These are phyloP conservation scores for Xiphydria camelus DNA, from an alignment of 2,888 invertebrate species.

Conservation along the genomic window DNA sequence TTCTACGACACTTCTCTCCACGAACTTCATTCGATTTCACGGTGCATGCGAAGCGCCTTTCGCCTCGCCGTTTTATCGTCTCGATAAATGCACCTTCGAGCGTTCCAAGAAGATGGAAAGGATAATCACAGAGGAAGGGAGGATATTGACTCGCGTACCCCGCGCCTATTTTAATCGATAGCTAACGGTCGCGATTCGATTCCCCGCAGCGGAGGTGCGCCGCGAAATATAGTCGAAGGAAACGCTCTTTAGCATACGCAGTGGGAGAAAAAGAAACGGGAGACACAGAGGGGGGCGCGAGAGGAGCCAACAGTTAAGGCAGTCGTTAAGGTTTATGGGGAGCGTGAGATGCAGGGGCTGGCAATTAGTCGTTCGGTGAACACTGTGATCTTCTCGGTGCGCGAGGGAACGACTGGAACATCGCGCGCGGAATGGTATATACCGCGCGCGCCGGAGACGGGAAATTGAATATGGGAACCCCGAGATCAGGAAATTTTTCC, in stretches of 20 bases:
- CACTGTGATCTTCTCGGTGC: slow-evolving; percentile 51
- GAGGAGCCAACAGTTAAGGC: slow-evolving; percentile 46
- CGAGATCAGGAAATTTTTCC: too few relatives aligned
- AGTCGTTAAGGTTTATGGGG: slow-evolving; percentile 55
- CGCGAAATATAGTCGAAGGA: slow-evolving; percentile 35
- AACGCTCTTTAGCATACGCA: slow-evolving; percentile 44
- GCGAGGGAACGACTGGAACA: slow-evolving; percentile 26
- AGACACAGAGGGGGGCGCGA: too few relatives aligned
- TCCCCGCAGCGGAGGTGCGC: background rate
- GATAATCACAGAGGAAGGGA: too few relatives aligned
- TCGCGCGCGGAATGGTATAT: background rate
- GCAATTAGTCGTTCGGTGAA: slow-evolving; percentile 52
- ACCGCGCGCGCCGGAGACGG: background rate
- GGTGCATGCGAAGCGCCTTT: too few relatives aligned
- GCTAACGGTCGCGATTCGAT: background rate
- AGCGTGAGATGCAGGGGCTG: slow-evolving; percentile 43
- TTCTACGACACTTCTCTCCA: too few relatives aligned
- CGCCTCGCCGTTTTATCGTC: too few relatives aligned
- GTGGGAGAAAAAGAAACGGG: too few relatives aligned
- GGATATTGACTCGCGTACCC: too few relatives aligned
- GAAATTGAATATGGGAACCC: slow-evolving; percentile 1
- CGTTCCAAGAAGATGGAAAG: too few relatives aligned
- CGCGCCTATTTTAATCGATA: too few relatives aligned
- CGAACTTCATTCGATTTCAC: too few relatives aligned
- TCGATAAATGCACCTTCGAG: too few relatives aligned